These are phyloP conservation scores for Euwallacea fornicatus DNA, from an alignment of 1,140 invertebrate species.

Conservation along the genomic window DNA sequence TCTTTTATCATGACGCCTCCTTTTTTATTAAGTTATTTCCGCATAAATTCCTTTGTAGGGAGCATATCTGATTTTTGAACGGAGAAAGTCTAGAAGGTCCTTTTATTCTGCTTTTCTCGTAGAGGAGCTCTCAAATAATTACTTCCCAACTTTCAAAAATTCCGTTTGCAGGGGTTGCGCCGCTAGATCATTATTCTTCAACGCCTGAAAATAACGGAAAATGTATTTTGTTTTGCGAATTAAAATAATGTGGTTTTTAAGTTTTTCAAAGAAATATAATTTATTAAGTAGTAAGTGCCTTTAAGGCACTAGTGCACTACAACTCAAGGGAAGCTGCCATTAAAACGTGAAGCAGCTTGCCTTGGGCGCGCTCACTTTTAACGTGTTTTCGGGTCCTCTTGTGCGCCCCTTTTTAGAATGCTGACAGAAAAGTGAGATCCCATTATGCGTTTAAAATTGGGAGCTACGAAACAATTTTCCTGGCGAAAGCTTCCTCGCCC, in stretches of 20 bases:
- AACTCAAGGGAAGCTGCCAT: too few species aligned
- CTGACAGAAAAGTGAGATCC: not conserved
- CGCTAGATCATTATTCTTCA: not conserved
- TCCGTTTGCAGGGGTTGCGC: not conserved
- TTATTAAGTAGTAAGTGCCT: too few species aligned
- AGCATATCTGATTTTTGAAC: slow-evolving; percentile 31
- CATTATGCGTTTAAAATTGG: not conserved
- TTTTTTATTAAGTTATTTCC: slow-evolving; percentile 33
- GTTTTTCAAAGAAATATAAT: too few species aligned
- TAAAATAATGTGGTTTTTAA: too few species aligned
- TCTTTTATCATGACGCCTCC: slow-evolving; percentile 32
- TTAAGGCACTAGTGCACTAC: too few species aligned
- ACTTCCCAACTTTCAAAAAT: not conserved
- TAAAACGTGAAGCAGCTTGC: too few species aligned
- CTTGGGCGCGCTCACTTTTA: too few species aligned
- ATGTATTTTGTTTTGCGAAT: not conserved
- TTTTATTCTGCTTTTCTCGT: not conserved
- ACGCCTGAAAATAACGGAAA: not conserved
- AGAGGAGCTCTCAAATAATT: slow-evolving; percentile 3
- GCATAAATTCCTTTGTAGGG: slow-evolving; percentile 21
- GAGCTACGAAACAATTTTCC: not conserved
- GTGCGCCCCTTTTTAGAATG: not conserved
- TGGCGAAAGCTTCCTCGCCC: too few species aligned
- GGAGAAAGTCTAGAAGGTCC: not conserved
- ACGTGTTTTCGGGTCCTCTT: too few species aligned